These are phyloP conservation scores for Leptopilina drosophilae DNA, from an alignment of 2,888 invertebrate genomes.

Conservation along the genomic window DNA sequence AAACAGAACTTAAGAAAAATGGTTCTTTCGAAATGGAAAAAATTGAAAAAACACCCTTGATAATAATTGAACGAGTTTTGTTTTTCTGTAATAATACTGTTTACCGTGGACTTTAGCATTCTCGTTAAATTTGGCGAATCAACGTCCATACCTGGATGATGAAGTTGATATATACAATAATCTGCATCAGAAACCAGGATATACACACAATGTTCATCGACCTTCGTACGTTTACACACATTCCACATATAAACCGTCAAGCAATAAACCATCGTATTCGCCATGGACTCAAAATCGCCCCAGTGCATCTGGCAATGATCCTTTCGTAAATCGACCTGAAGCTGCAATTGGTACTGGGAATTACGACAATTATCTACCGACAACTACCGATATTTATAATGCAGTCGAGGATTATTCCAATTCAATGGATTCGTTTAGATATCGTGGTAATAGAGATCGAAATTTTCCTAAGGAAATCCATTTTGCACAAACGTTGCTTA, in stretches of 20 bases:
- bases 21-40: too few species aligned
- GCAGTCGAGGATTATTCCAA: conserved; percentile 74
- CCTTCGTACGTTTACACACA: conserved; percentile 54
- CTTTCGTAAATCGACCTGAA: conserved; percentile 55
- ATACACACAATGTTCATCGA: conserved; percentile 71
- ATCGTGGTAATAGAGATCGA: conserved; percentile 72
- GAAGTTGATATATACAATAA: conserved; percentile 76
- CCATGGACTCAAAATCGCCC: conserved; percentile 64
- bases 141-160: conserved; percentile 77
- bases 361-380: conserved; percentile 68
- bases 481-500: not conserved
- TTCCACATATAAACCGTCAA: conserved; percentile 52
- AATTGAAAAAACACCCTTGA: too few species aligned
- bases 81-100: not conserved
- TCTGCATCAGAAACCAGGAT: conserved; percentile 79
- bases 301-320: conserved; percentile 46
- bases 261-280: conserved; percentile 54
- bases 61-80: too few species aligned
- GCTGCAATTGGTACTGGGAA: conserved; percentile 60
- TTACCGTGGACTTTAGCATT: conserved; percentile 63
- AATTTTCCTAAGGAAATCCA: conserved; percentile 1
- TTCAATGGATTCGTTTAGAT: conserved; percentile 69
- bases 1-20: too few species aligned
- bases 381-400: conserved; percentile 64
- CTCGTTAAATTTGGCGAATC: conserved; percentile 72